Evolutionary conservation across 1,140 invertebrate genomes (phyloP).

Genomic region (Neuroterus valhalla): DNA sequence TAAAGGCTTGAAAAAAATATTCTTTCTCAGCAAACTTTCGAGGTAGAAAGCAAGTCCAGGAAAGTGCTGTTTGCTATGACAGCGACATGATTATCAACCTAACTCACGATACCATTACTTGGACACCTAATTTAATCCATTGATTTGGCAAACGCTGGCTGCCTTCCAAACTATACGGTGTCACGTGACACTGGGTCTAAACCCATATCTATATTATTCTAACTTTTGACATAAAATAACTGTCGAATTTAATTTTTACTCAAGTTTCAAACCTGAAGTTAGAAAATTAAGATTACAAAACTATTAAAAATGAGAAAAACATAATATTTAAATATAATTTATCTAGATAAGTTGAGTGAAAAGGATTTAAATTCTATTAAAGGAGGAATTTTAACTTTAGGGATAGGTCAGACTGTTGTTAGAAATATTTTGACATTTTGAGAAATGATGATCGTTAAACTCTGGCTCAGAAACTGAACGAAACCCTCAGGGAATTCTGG

Average conservation of each 20-base stretch:
- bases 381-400: neutral
- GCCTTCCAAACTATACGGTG: neutral
- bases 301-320: too few species aligned
- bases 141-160: neutral
- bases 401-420: neutral
- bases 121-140: conserved; percentile 14
- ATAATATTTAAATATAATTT: too few species aligned
- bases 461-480: neutral
- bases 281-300: too few species aligned
- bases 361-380: neutral
- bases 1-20: conserved; percentile 1
- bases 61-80: conserved; percentile 14
- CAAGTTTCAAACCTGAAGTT: too few species aligned
- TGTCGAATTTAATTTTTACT: neutral
- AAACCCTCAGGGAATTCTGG: neutral
- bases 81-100: conserved; percentile 17
- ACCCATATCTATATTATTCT: neutral
- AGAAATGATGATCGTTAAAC: neutral
- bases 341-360: too few species aligned
- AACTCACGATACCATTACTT: conserved; percentile 14
- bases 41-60: neutral
- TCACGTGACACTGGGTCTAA: neutral
- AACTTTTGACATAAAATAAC: neutral
- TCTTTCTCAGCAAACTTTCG: neutral
- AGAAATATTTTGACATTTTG: neutral